phyloP scores from a whole-genome alignment of 2,113 vertebrate genomes.

The Arvicanthis niloticus region DNA sequence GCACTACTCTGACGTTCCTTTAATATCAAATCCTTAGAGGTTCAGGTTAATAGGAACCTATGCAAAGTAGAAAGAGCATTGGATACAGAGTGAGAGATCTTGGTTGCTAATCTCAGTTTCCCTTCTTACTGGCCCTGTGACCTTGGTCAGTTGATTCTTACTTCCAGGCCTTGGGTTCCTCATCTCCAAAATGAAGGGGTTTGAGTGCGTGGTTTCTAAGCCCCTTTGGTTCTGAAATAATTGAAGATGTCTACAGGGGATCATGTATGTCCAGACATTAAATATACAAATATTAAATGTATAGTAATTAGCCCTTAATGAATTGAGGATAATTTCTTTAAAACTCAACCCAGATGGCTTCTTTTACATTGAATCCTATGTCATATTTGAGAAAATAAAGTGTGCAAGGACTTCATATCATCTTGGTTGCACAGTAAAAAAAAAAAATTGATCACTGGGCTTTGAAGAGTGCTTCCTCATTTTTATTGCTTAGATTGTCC shows the following conservation, averaged over 20 bases:
- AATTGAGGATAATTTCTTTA: slow-evolving; percentile 59
- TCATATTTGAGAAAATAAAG: slow-evolving; percentile 68
- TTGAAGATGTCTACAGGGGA: slow-evolving; percentile 50
- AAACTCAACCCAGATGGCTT: slow-evolving; percentile 37
- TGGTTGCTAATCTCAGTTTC: neutral
- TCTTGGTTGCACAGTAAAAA: slow-evolving; percentile 52
- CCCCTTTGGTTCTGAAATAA: slow-evolving; percentile 36
- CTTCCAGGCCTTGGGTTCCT: slow-evolving; percentile 59
- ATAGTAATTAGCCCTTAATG: slow-evolving; percentile 20
- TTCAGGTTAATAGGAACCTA: slow-evolving; percentile 29
- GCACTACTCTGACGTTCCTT: slow-evolving; percentile 29
- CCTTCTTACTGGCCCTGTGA: slow-evolving; percentile 62
- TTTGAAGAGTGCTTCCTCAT: slow-evolving; percentile 44
- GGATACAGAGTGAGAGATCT: slow-evolving; percentile 7
- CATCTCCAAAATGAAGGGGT: slow-evolving; percentile 42
- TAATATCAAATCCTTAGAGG: slow-evolving; percentile 58
- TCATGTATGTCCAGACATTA: slow-evolving; percentile 36
- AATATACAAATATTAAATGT: slow-evolving; percentile 30
- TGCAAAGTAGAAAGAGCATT: slow-evolving; percentile 48
- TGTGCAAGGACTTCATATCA: neutral
- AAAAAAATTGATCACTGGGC: neutral
- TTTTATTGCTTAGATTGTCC: slow-evolving; percentile 64
- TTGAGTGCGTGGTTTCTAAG: slow-evolving; percentile 44
- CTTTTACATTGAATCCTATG: slow-evolving; percentile 16
- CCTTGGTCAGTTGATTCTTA: slow-evolving; percentile 66